Evolutionary conservation across 2,888 invertebrate species (phyloP).

Genomic region (Adela reaumurella): DNA sequence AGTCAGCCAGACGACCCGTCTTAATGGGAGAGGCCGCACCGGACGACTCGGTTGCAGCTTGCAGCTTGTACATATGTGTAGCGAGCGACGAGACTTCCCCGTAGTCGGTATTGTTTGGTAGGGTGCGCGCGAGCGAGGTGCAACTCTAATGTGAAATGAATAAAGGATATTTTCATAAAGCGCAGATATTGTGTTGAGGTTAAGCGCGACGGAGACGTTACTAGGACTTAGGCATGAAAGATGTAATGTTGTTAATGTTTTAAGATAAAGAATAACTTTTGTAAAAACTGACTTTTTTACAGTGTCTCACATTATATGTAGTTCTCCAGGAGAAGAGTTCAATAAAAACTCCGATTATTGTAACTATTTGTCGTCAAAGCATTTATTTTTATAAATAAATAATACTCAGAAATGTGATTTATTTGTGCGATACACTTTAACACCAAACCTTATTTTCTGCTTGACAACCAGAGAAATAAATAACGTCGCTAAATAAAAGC

Average conservation of each 20-base stretch:
- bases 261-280: slow-evolving; percentile 65
- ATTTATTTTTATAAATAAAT: slow-evolving; percentile 59
- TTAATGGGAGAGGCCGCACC: neutral
- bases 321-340: slow-evolving; percentile 37
- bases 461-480: too few species aligned
- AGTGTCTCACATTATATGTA: slow-evolving; percentile 63
- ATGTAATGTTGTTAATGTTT: slow-evolving; percentile 59
- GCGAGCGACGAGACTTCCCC: neutral
- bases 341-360: slow-evolving; percentile 53
- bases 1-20: neutral
- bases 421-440: too few species aligned
- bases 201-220: slow-evolving; percentile 48
- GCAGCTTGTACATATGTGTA: too few species aligned
- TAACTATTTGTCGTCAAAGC: slow-evolving; percentile 59
- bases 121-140: neutral
- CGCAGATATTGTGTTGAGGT: slow-evolving; percentile 32
- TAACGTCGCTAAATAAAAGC: too few species aligned
- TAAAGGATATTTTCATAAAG: slow-evolving; percentile 42
- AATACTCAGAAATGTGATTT: slow-evolving; percentile 36
- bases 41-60: too few species aligned
- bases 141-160: neutral
- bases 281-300: slow-evolving; percentile 64
- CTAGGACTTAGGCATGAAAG: slow-evolving; percentile 54
- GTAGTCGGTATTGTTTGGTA: neutral
- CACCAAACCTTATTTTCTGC: too few species aligned